Conservation (phyloP, 2,113 vertebrate species). For the Erinaceus europaeus region DNA sequence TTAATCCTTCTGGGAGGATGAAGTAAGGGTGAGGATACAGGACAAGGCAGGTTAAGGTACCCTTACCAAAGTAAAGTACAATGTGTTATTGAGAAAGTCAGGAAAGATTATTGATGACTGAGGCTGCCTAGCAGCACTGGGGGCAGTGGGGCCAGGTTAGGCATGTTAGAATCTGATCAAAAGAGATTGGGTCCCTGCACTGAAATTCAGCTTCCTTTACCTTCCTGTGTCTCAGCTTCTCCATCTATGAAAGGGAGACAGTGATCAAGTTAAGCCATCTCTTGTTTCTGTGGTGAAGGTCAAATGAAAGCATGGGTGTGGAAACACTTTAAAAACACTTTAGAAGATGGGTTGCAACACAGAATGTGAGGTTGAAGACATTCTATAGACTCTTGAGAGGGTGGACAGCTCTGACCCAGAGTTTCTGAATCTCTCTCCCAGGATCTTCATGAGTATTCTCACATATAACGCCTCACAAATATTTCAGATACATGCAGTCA, state of each 20-base stretch:
- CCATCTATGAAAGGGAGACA: no score
- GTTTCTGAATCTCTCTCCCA: no score
- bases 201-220: no score
- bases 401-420: background rate
- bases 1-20: background rate
- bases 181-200: no score
- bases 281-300: background rate
- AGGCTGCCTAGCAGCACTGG: no score
- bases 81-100: background rate
- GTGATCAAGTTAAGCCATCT: background rate
- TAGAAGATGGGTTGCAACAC: background rate
- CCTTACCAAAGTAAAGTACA: background rate
- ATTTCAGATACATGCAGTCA: background rate
- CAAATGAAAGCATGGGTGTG: background rate
- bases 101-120: no score
- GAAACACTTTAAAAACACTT: background rate
- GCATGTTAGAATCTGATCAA: no score
- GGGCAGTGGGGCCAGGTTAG: no score
- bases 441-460: background rate
- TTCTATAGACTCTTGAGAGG: background rate
- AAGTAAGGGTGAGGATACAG: rapidly evolving
- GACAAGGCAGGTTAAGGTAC: background rate
- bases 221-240: no score
- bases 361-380: rapidly evolving
- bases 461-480: rapidly evolving